Percentiles rank a stretch among this genome's conserved stretches.
Conservation (phyloP, 2,888 invertebrate genomes). For the Lacanobia wlatinum region DNA sequence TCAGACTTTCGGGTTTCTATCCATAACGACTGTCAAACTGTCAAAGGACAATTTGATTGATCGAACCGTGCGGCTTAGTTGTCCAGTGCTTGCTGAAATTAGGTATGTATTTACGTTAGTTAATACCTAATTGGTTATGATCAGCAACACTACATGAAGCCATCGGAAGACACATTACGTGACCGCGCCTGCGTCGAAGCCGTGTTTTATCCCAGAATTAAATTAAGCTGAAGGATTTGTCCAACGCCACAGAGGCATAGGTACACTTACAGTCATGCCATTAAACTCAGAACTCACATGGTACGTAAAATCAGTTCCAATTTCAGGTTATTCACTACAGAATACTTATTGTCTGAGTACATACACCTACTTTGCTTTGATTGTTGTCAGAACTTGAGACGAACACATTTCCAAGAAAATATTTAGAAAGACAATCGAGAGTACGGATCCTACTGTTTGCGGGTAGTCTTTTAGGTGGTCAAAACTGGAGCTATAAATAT, state of each 20-base stretch:
- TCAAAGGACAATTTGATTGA: background rate
- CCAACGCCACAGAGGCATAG: background rate
- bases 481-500: background rate
- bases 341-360: conserved; percentile 1
- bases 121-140: conserved; percentile 8
- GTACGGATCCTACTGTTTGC: background rate
- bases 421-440: too few species aligned
- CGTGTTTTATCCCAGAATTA: conserved; percentile 37
- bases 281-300: background rate
- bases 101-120: background rate
- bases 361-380: conserved; percentile 12
- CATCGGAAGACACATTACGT: conserved; percentile 27
- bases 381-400: conserved; percentile 4
- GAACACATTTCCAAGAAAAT: background rate
- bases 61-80: background rate
- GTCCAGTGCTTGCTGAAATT: background rate
- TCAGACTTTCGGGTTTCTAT: too few species aligned
- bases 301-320: conserved; percentile 9
- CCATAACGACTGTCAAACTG: too few species aligned
- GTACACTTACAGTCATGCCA: background rate
- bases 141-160: conserved; percentile 25
- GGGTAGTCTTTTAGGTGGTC: background rate
- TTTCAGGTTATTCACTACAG: conserved; percentile 31
- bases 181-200: conserved; percentile 25
- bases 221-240: conserved; percentile 38